Evolutionary conservation across 37 sponge, comb jelly and placozoan genomes (phyloP), one percentile per base, ranked within the genome.

Genomic region (Lycopodina hypogea): DNA sequence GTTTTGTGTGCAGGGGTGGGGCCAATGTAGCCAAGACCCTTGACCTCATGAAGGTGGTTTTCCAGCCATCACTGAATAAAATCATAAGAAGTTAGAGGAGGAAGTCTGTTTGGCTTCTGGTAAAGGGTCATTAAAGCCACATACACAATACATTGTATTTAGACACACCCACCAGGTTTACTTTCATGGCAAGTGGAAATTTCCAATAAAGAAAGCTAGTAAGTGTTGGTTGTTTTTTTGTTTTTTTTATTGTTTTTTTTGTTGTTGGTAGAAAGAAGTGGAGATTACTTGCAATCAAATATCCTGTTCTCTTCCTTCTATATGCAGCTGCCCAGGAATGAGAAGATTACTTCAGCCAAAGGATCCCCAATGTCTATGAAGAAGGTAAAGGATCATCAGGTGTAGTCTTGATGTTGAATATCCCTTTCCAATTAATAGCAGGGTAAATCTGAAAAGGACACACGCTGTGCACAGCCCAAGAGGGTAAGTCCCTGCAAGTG

Each of bases 1-100:
- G 48, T 9, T 45, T n/a, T 42, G 65, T 19, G 56, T 74, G 87
- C 19, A 82, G 87, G 21, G 80, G 84, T 33, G 89, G 89, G 0
- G 84, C 71, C 29, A 83, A 75, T 74, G 84, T 83, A 0, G 89
- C 79, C 19, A 88, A 92, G 77, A 81, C 92, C 0, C 77, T 92
- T 51, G 88, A 92, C 55, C 78, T 92, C 38, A 23, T 92, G 71
- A 92, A 84, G 83, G 81, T 84, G 32, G 78, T 92, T 0, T 67
- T 92, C 38, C 92, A 92, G 66, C 57, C 92, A 0, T 92, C 92
- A 39, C 80, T 92, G 68, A 92, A 92, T 84, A 59, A 72, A 56
- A 84, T n/a, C n/a, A n/a, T n/a, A n/a, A n/a, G n/a, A n/a, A n/a
- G n/a, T n/a, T n/a, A n/a, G n/a, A n/a, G n/a, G n/a, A n/a, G n/a